A percentile compares a stretch with the other conserved stretches of the same genome.
These are phyloP conservation scores for Sphaerophoria taeniata DNA, from an alignment of 2,888 invertebrate species.

Conservation along the genomic window DNA sequence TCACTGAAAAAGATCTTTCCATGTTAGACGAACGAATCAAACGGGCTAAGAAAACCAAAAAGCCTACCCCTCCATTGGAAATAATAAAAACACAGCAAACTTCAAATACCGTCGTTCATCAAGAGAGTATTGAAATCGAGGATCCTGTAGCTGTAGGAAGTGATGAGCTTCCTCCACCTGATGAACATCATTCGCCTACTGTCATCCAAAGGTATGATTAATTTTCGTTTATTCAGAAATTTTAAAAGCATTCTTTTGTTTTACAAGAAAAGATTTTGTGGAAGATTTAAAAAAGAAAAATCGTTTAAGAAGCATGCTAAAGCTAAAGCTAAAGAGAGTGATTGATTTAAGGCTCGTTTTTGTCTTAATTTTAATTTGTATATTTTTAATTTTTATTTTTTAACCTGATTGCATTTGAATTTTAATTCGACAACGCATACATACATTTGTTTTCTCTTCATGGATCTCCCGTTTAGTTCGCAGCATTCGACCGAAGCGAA, in stretches of 20 bases:
- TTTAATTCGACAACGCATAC: constrained; percentile 46
- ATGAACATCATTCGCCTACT: constrained; percentile 79
- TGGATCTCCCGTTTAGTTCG: constrained; percentile 75
- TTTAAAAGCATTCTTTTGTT: background rate
- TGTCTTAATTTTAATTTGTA: constrained; percentile 1
- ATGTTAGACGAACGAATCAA: constrained; percentile 98
- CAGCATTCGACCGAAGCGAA: constrained; percentile 76
- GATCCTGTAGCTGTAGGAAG: constrained; percentile 80
- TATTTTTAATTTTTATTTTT: constrained; percentile 39
- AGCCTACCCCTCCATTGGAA: constrained; percentile 80
- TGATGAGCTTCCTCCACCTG: constrained; percentile 80
- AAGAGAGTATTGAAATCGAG: constrained; percentile 82
- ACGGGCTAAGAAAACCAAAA: constrained; percentile 89
- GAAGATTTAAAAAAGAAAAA: background rate
- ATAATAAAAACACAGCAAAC: constrained; percentile 82
- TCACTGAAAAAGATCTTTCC: constrained; percentile 97
- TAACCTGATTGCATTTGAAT: constrained; percentile 76
- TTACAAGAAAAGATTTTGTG: constrained; percentile 5
- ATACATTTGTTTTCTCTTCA: constrained; percentile 75
- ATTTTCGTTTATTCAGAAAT: background rate
- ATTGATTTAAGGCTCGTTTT: constrained; percentile 56
- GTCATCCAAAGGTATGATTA: constrained; percentile 64
- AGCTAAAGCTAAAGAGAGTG: constrained; percentile 62
- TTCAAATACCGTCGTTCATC: constrained; percentile 76
- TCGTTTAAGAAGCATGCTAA: constrained; percentile 57